phyloP scores from a whole-genome alignment of 2,797 vertebrate genomes.

The Dendrocincla tyrannina region DNA sequence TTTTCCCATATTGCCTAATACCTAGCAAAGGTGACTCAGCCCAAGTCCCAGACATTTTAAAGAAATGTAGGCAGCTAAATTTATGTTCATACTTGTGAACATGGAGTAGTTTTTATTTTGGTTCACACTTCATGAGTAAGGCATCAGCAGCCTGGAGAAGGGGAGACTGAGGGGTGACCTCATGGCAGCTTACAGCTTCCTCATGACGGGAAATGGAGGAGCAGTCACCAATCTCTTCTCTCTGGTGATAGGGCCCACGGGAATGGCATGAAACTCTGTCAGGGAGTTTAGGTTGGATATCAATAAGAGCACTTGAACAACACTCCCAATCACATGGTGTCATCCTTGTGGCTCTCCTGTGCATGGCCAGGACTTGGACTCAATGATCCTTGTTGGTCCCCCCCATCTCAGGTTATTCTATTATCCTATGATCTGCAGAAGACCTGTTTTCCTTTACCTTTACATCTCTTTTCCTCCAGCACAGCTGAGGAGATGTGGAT shows the following conservation, averaged over 20 bases:
- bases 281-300: not conserved
- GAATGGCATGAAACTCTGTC: not conserved
- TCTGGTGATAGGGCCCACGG: not conserved
- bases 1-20: not conserved
- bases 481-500: rapidly evolving
- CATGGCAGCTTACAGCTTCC: not conserved
- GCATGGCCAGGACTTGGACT: not conserved
- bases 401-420: not conserved
- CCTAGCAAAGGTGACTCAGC: not conserved
- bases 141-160: not conserved
- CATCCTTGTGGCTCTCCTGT: not conserved
- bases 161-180: not conserved
- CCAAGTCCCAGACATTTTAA: not conserved
- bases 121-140: not conserved
- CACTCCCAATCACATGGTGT: too few relatives aligned
- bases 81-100: rapidly evolving
- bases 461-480: not conserved
- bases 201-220: not conserved
- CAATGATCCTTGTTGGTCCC: not conserved
- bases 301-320: not conserved
- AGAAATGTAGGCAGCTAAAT: not conserved
- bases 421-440: not conserved
- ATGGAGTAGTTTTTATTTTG: not conserved
- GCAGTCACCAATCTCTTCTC: not conserved
- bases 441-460: not conserved